A percentile compares a stretch with the other conserved stretches of the same genome.
These are phyloP conservation scores for Coranthus polyacanthus DNA, from an alignment of 2,797 vertebrate genomes.

Conservation along the genomic window DNA sequence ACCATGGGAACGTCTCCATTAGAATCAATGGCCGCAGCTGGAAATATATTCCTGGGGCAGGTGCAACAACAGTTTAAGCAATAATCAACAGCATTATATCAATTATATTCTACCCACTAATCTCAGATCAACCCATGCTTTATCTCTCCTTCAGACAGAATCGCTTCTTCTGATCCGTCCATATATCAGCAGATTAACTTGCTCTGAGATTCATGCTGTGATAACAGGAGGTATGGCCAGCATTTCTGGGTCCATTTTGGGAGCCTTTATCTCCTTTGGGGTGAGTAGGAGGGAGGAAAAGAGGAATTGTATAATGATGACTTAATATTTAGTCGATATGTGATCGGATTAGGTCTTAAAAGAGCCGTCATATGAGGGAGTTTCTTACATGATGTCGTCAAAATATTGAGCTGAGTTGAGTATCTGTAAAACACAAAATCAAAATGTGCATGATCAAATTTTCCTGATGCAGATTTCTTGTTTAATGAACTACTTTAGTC, in stretches of 20 bases:
- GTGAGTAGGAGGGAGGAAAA: constrained; percentile 78
- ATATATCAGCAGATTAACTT: constrained; percentile 84
- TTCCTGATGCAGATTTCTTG: no score
- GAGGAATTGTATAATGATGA: not conserved
- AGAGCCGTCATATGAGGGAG: no score
- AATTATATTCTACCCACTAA: not conserved
- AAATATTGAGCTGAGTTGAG: no score
- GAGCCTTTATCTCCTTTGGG: constrained; percentile 89
- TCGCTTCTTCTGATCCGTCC: constrained; percentile 88
- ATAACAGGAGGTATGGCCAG: constrained; percentile 90
- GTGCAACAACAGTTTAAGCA: constrained; percentile 63
- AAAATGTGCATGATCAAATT: no score
- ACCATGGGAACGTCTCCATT: constrained; percentile 89
- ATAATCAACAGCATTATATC: not conserved
- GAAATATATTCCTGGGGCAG: constrained; percentile 91
- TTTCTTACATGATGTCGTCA: no score
- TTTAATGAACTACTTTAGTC: no score
- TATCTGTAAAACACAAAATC: no score
- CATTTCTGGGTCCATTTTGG: constrained; percentile 88
- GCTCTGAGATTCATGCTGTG: constrained; percentile 90
- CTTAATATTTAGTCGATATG: no score
- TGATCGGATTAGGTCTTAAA: no score
- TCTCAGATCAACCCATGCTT: not conserved
- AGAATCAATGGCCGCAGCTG: constrained; percentile 90
- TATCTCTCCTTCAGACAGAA: constrained; percentile 81